Evolutionary conservation across 2,113 vertebrate species (phyloP), one percentile per base, ranked within the genome.

Genomic region (Echinops telfairi): DNA sequence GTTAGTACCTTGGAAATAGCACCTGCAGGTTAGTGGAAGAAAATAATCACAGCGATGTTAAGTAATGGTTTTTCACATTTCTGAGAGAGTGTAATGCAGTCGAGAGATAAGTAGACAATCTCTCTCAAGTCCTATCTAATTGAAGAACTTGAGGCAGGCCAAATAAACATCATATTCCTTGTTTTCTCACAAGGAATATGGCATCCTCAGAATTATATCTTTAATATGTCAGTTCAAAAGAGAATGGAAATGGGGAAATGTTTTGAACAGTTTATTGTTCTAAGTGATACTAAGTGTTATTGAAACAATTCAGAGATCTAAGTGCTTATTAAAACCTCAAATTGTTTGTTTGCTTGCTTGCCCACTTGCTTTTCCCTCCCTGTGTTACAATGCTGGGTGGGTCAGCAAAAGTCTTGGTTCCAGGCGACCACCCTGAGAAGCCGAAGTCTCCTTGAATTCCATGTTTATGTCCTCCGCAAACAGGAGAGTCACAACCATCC

Each of bases 1-100:
- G 57, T 77, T 62, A 40, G 1, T n/a, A 17, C 40, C 7, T 15
- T 31, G 60, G 91, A 66, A 12, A 10, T 70, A 33, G 15, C 6
- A 64, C 14, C 5, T 27, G 43, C 38, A 25, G 6, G 0, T 25
- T n/a, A 70, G 16, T 36, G 20, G 75, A 58, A 85, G 47, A 57
- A 95, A 86, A 93, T 47, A 68, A 83, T 36, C 83, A 31, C 83
- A 20, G 22, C 8, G 0, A 7, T 25, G 77, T 83, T 80, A 89
- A 86, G 70, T 27, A 47, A 64, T 57, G 2, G 11, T 40, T 89
- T 78, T 82, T 53, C 47, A 36, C 40, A 62, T 76, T 71, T 80
- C 58, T 47, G 71, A 68, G 27, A 68, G 1, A 83, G 8, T 29
- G 23, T 70, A 62, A 33, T 75, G 12, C n/a, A 64, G 1, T 33